phyloP scores from a whole-genome alignment of 2,888 invertebrate genomes.

The Pasiphila rectangulata region DNA sequence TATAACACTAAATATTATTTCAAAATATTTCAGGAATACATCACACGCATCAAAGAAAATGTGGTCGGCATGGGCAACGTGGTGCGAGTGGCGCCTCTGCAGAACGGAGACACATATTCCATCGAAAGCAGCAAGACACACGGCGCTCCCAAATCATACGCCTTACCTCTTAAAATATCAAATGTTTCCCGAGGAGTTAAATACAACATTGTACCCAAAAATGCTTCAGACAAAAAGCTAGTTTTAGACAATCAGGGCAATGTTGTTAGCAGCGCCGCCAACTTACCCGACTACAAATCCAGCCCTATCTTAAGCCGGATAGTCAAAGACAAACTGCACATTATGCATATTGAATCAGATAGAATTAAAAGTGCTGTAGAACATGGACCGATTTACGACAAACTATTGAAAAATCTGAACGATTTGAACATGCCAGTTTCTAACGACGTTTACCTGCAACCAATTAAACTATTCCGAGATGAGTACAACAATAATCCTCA shows the following conservation, averaged over 20 bases:
- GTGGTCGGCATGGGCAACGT: slow-evolving; percentile 88
- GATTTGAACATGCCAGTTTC: slow-evolving; percentile 75
- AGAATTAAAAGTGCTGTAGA: slow-evolving; percentile 81
- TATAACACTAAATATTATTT: not conserved
- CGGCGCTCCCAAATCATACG: slow-evolving; percentile 68
- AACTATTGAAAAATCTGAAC: slow-evolving; percentile 75
- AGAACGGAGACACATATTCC: slow-evolving; percentile 69
- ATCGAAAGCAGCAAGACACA: slow-evolving; percentile 70
- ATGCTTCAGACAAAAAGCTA: slow-evolving; percentile 74
- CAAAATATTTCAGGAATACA: slow-evolving; percentile 63
- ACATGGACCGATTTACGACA: slow-evolving; percentile 82
- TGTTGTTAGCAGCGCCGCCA: slow-evolving; percentile 73
- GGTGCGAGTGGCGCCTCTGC: slow-evolving; percentile 80
- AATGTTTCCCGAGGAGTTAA: slow-evolving; percentile 72
- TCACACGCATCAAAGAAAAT: slow-evolving; percentile 83
- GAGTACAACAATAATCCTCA: slow-evolving; percentile 78
- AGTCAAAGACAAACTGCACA: slow-evolving; percentile 75
- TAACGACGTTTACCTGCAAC: slow-evolving; percentile 78
- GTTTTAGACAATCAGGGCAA: slow-evolving; percentile 74
- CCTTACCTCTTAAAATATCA: slow-evolving; percentile 72
- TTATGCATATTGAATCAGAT: slow-evolving; percentile 78
- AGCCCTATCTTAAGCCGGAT: slow-evolving; percentile 72
- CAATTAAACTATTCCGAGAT: slow-evolving; percentile 78
- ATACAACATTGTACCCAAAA: slow-evolving; percentile 74
- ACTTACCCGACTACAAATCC: slow-evolving; percentile 71